These are phyloP conservation scores for Ptilorrhoa leucosticta DNA, from an alignment of 2,113 vertebrate genomes.

Conservation along the genomic window DNA sequence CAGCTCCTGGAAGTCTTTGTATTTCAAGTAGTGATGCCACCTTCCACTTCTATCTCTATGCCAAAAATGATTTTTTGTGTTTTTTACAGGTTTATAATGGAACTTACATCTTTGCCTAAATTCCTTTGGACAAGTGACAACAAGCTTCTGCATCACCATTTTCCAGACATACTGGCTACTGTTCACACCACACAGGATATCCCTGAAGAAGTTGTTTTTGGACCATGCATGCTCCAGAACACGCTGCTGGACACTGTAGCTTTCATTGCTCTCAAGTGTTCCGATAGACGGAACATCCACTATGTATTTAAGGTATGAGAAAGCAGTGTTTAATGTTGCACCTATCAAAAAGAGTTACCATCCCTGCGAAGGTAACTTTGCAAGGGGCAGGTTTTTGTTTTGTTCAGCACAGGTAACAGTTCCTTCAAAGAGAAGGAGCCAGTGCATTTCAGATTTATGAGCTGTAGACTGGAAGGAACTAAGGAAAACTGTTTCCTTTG, in stretches of 20 bases:
- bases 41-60: not conserved
- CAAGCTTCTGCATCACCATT: conserved; percentile 80
- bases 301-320: conserved; percentile 82
- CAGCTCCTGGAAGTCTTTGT: not conserved
- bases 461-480: not conserved
- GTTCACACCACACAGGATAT: conserved; percentile 85
- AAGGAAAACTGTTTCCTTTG: not conserved
- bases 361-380: not conserved
- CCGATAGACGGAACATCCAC: conserved; percentile 75
- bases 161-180: conserved; percentile 77
- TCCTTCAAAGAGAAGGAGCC: not conserved
- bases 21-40: not conserved
- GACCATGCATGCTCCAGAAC: conserved; percentile 82
- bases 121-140: conserved; percentile 79
- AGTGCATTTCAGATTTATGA: not conserved
- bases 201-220: conserved; percentile 79
- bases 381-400: not conserved
- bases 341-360: not conserved
- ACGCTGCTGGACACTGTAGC: conserved; percentile 84
- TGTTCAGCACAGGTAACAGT: not conserved
- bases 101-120: conserved; percentile 76
- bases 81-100: conserved; percentile 71
- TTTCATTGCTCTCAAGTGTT: conserved; percentile 86
- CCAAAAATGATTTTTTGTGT: not conserved
- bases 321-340: not conserved